Conservation (phyloP, 2,797 vertebrate species). For the Prunella strophiata region DNA sequence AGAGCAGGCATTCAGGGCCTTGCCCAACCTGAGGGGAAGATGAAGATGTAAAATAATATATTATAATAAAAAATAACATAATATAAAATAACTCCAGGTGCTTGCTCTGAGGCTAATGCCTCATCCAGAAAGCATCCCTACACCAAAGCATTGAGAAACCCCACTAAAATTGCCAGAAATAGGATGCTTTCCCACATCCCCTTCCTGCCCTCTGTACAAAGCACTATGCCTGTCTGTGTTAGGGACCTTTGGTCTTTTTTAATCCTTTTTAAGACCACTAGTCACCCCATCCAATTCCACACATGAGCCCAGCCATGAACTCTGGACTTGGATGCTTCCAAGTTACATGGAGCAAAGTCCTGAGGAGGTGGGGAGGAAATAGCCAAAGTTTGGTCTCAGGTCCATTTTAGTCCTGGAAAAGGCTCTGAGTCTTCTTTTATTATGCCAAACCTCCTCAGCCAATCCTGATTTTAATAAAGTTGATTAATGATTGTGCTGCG, state of each 20-base stretch:
- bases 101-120: not conserved
- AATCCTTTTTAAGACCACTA: not conserved
- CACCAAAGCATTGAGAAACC: not conserved
- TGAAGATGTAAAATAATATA: not conserved
- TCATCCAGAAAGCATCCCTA: not conserved
- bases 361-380: not conserved
- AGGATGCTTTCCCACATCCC: not conserved
- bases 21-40: not conserved
- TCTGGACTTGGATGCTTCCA: not conserved
- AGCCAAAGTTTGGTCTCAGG: not conserved
- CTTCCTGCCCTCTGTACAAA: not conserved
- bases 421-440: not conserved
- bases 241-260: not conserved
- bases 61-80: not conserved
- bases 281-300: not conserved
- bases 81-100: not conserved
- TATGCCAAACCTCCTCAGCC: slow-evolving; percentile 49
- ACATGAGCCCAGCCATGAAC: accelerated
- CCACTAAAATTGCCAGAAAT: not conserved
- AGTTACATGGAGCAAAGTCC: accelerated
- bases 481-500: slow-evolving; percentile 28
- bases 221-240: not conserved
- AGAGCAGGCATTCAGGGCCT: not conserved
- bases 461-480: slow-evolving; percentile 62
- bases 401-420: not conserved